Evolutionary conservation across 2,888 invertebrate species (phyloP), one percentile per base, ranked within the genome.

Genomic region (Esperia sulphurella): DNA sequence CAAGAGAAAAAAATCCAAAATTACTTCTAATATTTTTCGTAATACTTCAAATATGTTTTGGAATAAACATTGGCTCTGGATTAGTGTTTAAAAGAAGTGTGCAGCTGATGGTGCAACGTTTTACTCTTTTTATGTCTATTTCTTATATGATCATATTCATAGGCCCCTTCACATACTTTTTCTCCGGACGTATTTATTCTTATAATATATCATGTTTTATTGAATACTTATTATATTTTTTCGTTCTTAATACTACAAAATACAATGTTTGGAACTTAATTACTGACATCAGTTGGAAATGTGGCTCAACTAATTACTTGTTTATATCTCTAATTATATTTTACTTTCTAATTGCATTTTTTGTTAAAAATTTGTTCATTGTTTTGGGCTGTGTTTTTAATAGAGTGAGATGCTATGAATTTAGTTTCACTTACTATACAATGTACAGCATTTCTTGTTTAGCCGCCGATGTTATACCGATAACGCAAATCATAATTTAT

Each of bases 231-330:
- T n/a, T 31, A 8, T 45, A 41, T 10, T 45, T 41, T 12, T 13
- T 41, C 9, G 40, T 45, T 14, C 13, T 49, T 0, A 45, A 38
- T 6, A 49, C 30, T 37, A 8, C 30, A 12, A 49, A 45, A 13
- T 49, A 49, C 12, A 49, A 28, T 6, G n/a, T 42, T 1, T 49
- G 45, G 12, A 38, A 49, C 8, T 49, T 49, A 12, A 13, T 49
- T 10, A 8, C 14, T 9, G 49, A 49, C 10, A 33, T 43, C 3
- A 31, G 33, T 33, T 3, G 10, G 9, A 9, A 14, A 33, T 43
- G 33, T 14, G 14, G 14, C 6, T 8, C 33, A 9, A 33, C 10
- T 33, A n/a, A 33, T 33, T 4, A 10, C 21, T 2, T 21, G 21
- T 21, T 21, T 21, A 21, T 21, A 21, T 3, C 5, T 21, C 3